phyloP scores from a whole-genome alignment of 2,888 invertebrate genomes.

The Drosophila ezoana region DNA sequence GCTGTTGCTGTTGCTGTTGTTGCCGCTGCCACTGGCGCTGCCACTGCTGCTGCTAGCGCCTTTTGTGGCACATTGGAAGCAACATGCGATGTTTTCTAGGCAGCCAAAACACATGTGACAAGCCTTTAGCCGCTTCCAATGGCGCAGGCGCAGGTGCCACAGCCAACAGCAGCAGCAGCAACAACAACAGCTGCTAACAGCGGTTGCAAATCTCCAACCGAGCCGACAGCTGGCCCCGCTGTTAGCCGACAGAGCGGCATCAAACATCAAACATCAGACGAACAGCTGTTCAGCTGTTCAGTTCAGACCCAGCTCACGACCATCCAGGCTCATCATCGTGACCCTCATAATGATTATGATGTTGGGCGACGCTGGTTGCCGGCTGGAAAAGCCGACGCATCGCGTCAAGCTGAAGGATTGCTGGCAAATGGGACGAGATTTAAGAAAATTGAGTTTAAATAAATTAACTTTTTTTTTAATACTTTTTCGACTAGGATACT shows the following conservation, averaged over 20 bases:
- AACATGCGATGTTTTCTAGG: slow-evolving; percentile 55
- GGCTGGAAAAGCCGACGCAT: slow-evolving; percentile 4
- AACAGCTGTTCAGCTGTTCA: slow-evolving; percentile 47
- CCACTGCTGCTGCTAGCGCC: slow-evolving; percentile 29
- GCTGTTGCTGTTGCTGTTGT: slow-evolving; percentile 18
- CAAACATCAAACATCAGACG: slow-evolving; percentile 30
- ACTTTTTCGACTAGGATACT: too few relatives aligned
- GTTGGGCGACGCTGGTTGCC: slow-evolving; percentile 19
- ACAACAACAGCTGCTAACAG: slow-evolving; percentile 69
- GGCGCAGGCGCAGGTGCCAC: slow-evolving; percentile 58
- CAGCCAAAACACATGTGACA: slow-evolving; percentile 65
- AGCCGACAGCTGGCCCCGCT: slow-evolving; percentile 42
- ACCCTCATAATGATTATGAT: not conserved
- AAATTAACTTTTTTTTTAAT: too few relatives aligned
- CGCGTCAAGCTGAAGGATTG: too few relatives aligned
- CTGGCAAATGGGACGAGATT: too few relatives aligned
- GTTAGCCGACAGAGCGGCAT: slow-evolving; percentile 31
- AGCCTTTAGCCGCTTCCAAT: slow-evolving; percentile 63
- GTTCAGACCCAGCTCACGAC: slow-evolving; percentile 6
- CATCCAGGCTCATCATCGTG: slow-evolving; percentile 14
- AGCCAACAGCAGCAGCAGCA: slow-evolving; percentile 17
- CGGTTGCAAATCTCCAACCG: slow-evolving; percentile 12
- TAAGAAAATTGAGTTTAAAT: too few relatives aligned
- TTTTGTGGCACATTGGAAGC: slow-evolving; percentile 77
- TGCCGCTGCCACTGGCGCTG: slow-evolving; percentile 22